These are phyloP conservation scores for Carassius carassius DNA, from an alignment of 2,113 vertebrate genomes.

Conservation along the genomic window DNA sequence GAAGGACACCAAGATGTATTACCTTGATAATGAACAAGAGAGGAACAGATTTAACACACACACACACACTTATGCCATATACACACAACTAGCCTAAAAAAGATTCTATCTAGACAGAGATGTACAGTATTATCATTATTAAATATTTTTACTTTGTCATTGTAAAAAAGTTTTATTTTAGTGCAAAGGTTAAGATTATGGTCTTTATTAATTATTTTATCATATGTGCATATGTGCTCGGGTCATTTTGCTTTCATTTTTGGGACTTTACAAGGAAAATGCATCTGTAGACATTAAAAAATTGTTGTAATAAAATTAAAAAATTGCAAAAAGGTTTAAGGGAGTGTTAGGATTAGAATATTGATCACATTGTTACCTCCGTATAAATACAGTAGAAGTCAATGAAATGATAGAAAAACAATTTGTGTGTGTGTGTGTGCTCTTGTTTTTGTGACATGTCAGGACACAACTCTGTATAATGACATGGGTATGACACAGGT, in stretches of 20 bases:
- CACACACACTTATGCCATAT: not conserved
- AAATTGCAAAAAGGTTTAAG: not conserved
- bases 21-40: constrained; percentile 22
- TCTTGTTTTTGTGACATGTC: no score
- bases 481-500: no score
- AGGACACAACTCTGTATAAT: no score
- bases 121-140: no score
- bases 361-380: not conserved
- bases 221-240: not conserved
- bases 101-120: no score
- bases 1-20: constrained; percentile 21
- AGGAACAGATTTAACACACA: constrained; percentile 1
- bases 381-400: not conserved
- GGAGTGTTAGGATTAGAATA: not conserved
- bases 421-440: not conserved
- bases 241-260: not conserved
- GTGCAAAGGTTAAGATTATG: no score
- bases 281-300: not conserved
- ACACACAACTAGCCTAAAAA: not conserved
- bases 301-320: not conserved
- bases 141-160: no score
- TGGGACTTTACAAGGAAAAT: not conserved
- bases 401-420: not conserved
- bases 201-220: no score
- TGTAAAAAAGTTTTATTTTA: no score